Conservation (phyloP, 2,113 vertebrate genomes). For the Dolichotis patagonum region DNA sequence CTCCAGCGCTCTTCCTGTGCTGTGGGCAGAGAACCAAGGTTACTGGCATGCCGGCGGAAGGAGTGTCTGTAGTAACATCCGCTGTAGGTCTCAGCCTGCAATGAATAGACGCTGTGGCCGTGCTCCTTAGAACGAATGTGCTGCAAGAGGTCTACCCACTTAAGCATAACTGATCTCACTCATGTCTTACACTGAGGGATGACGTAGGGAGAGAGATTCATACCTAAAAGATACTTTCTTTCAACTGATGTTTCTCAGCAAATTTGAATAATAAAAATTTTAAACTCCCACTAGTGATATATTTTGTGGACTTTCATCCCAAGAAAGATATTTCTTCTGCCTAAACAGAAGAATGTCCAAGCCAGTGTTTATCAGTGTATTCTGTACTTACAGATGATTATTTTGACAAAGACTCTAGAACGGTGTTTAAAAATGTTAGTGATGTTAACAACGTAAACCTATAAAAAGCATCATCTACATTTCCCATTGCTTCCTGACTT, state of each 20-base stretch:
- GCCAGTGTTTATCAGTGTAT: not conserved
- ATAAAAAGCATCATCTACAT: constrained; percentile 15
- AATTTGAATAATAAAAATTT: not conserved
- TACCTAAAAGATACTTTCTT: not conserved
- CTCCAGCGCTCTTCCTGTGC: not conserved
- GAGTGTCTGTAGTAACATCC: not conserved
- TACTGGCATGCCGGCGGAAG: not conserved
- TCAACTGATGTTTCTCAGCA: not conserved
- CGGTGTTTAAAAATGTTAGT: constrained; percentile 7
- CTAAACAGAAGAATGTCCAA: not conserved
- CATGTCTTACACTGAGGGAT: not conserved
- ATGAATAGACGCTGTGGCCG: not conserved
- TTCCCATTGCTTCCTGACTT: not conserved
- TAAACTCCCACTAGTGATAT: not conserved
- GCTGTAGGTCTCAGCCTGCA: not conserved
- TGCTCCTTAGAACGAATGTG: not conserved
- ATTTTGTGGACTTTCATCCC: not conserved
- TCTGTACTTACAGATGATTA: not conserved
- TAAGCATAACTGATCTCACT: not conserved
- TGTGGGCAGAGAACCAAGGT: not conserved
- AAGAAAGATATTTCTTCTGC: not conserved
- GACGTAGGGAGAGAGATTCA: not conserved
- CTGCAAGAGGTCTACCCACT: not conserved
- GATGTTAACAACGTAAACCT: not conserved
- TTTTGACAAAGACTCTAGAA: constrained; percentile 35